Evolutionary conservation across 2,888 invertebrate genomes (phyloP).

Genomic region (Drosophila melanosoma): DNA sequence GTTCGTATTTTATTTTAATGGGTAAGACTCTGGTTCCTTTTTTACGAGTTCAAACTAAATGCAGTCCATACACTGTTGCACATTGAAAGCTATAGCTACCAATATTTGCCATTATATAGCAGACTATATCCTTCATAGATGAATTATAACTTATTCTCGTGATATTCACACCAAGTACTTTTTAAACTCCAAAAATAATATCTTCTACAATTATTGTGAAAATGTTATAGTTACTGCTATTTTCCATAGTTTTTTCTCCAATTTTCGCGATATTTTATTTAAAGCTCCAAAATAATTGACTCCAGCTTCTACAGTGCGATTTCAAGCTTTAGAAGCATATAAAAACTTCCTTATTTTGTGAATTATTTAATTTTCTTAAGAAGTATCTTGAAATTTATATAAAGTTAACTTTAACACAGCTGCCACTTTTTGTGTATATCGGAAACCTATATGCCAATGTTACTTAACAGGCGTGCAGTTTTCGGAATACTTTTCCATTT

Average conservation of each 20-base stretch:
- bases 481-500: not conserved
- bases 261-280: not conserved
- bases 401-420: not conserved
- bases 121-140: not conserved
- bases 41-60: not conserved
- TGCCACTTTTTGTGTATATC: not conserved
- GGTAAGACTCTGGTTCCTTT: not conserved
- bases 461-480: not conserved
- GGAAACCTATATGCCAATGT: not conserved
- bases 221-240: not conserved
- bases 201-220: not conserved
- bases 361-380: not conserved
- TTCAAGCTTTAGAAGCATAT: not conserved
- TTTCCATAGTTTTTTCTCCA: not conserved
- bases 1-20: conserved; percentile 37
- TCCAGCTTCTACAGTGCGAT: not conserved
- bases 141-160: not conserved
- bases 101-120: not conserved
- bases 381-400: not conserved
- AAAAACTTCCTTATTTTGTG: not conserved
- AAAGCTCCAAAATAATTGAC: not conserved
- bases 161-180: not conserved
- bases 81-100: not conserved
- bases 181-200: not conserved
- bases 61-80: not conserved